These are phyloP conservation scores for Peromyscus californicus DNA, from an alignment of 2,113 vertebrate genomes.

Conservation along the genomic window DNA sequence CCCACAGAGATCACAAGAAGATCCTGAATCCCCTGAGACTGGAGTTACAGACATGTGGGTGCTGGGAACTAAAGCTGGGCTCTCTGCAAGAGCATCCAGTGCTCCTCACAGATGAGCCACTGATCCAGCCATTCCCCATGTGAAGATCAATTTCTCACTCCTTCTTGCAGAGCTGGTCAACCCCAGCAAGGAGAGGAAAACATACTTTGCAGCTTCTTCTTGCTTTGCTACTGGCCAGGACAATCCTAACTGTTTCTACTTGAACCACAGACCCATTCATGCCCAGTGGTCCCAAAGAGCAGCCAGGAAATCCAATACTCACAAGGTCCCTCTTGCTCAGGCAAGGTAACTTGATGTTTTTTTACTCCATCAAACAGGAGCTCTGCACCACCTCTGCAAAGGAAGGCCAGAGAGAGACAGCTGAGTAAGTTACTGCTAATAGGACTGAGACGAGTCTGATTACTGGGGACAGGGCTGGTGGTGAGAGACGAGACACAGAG, in stretches of 20 bases:
- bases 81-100: background rate
- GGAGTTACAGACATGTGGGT: background rate
- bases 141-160: background rate
- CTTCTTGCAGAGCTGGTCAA: background rate
- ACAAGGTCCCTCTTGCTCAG: constrained; percentile 94
- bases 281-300: background rate
- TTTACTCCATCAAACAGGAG: constrained; percentile 96
- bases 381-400: constrained; percentile 96
- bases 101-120: background rate
- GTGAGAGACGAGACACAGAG: background rate
- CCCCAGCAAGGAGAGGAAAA: background rate
- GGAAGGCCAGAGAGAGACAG: constrained; percentile 75
- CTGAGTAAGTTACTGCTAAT: background rate
- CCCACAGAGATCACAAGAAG: background rate
- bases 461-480: background rate
- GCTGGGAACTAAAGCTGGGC: background rate
- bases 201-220: background rate
- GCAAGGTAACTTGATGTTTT: constrained; percentile 95
- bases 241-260: background rate
- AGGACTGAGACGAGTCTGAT: background rate
- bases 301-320: constrained; percentile 88
- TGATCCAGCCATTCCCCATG: background rate
- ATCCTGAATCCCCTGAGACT: background rate
- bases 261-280: background rate
- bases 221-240: background rate